Percentiles rank a stretch among this genome's conserved stretches.
Evolutionary conservation across 2,888 invertebrate genomes (phyloP).

Genomic region (Aphidoletes aphidimyza): DNA sequence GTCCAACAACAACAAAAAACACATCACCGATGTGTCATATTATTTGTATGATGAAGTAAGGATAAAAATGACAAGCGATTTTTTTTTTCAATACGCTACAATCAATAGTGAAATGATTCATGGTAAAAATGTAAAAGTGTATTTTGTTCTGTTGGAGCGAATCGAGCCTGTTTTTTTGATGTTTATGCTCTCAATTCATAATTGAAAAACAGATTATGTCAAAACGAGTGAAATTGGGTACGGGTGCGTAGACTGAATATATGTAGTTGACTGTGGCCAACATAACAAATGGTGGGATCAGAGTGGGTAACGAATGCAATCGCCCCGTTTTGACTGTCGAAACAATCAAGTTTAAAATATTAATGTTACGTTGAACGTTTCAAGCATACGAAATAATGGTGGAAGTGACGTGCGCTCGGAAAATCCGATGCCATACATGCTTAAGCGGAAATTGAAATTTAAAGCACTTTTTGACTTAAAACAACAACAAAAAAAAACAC

Average conservation of each 20-base stretch:
- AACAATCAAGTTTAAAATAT: neutral
- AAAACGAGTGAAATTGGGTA: neutral
- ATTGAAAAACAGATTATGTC: slow-evolving; percentile 29
- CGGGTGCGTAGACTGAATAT: neutral
- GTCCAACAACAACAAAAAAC: too few species aligned
- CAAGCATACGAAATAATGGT: neutral
- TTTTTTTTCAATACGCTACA: neutral
- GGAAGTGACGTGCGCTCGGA: neutral
- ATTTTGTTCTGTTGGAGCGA: too few species aligned
- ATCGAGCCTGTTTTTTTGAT: too few species aligned
- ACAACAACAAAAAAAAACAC: neutral
- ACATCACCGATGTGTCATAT: too few species aligned
- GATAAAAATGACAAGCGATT: too few species aligned
- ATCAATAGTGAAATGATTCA: too few species aligned
- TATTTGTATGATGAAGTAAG: too few species aligned
- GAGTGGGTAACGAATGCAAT: neutral
- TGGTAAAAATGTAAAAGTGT: too few species aligned
- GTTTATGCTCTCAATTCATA: neutral
- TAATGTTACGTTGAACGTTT: neutral
- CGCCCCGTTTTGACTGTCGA: neutral
- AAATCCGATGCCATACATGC: neutral
- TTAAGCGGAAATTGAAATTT: slow-evolving; percentile 1
- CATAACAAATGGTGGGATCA: neutral
- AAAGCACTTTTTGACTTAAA: neutral
- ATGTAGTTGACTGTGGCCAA: too few species aligned